phyloP scores from a whole-genome alignment of 92 coral and sea anemone species.

The Epizoanthus scotinus region DNA sequence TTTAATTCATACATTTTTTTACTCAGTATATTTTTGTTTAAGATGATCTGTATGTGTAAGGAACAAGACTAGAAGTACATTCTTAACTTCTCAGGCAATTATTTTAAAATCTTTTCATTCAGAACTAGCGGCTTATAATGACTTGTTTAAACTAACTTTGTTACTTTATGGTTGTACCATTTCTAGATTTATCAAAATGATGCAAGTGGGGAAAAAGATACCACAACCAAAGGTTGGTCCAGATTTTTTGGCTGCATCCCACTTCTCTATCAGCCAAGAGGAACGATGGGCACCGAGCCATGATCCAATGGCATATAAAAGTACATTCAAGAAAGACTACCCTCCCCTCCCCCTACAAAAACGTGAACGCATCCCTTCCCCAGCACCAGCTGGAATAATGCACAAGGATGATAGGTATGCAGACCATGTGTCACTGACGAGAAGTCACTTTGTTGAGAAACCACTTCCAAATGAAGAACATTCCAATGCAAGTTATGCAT shows the following conservation, averaged over 20 bases:
- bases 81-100: too few relatives aligned
- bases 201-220: constrained; percentile 70
- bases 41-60: too few relatives aligned
- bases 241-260: constrained; percentile 81
- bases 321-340: constrained; percentile 88
- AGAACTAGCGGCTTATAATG: too few relatives aligned
- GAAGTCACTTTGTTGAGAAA: constrained; percentile 86
- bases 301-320: constrained; percentile 78
- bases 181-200: constrained; percentile 44
- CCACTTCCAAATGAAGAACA: constrained; percentile 43
- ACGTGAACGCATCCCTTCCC: constrained; percentile 93
- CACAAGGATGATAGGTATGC: constrained; percentile 79
- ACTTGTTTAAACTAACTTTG: not conserved
- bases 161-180: too few relatives aligned
- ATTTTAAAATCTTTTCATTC: too few relatives aligned
- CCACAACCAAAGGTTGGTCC: constrained; percentile 73
- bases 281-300: constrained; percentile 77
- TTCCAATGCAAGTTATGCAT: constrained; percentile 59
- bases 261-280: constrained; percentile 89
- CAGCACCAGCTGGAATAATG: constrained; percentile 84
- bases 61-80: too few relatives aligned
- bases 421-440: constrained; percentile 79
- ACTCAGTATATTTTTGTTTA: too few relatives aligned
- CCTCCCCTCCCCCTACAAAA: constrained; percentile 84
- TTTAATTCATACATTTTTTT: too few relatives aligned